Conservation (phyloP, 2,113 vertebrate species). For the Mesitornis unicolor region DNA sequence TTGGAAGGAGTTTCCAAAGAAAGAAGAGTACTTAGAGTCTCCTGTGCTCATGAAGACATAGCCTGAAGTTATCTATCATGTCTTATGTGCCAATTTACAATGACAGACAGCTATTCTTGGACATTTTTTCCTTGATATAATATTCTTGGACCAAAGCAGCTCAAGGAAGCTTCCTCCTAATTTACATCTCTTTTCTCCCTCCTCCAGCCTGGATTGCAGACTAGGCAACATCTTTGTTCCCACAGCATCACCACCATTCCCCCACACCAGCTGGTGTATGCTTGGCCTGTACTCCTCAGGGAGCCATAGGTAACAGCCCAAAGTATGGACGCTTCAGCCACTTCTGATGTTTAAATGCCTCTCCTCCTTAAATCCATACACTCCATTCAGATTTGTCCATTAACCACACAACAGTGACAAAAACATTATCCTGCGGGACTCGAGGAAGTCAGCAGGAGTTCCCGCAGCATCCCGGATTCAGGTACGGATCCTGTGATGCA, state of each 20-base stretch:
- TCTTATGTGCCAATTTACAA: background rate
- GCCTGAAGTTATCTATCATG: conserved; percentile 14
- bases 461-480: background rate
- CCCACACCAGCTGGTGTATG: background rate
- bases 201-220: background rate
- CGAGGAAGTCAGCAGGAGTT: conserved; percentile 14
- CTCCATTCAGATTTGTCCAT: background rate
- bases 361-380: background rate
- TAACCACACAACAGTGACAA: background rate
- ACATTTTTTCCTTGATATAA: background rate
- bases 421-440: background rate
- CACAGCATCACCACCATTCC: background rate
- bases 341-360: background rate
- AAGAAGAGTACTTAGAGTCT: background rate
- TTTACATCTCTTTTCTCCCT: background rate
- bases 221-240: background rate
- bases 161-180: background rate
- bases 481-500: background rate
- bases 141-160: background rate
- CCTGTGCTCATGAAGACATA: background rate
- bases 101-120: conserved; percentile 1
- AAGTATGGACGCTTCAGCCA: background rate
- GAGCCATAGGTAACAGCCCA: background rate
- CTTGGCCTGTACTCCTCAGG: background rate
- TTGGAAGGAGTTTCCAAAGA: background rate